These are phyloP conservation scores for Oreochromis aureus DNA, from an alignment of 2,113 vertebrate genomes.

Conservation along the genomic window DNA sequence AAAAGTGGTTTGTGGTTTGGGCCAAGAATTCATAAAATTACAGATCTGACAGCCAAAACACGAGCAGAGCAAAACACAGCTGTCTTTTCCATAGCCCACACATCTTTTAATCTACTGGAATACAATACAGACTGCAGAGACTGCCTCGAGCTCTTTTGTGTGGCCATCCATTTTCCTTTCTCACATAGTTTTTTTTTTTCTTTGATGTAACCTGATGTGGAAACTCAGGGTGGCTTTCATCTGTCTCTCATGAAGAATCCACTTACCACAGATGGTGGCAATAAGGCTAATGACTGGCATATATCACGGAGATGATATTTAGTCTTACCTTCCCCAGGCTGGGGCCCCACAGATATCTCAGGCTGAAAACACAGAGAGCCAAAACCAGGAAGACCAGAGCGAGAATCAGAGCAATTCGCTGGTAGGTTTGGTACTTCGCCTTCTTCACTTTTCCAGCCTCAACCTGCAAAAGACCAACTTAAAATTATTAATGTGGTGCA, in stretches of 20 bases:
- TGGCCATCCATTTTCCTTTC: slow-evolving; percentile 19
- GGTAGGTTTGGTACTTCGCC: slow-evolving; percentile 46
- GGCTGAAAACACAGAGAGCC: slow-evolving; percentile 62
- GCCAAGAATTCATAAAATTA: slow-evolving; percentile 39
- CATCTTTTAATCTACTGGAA: slow-evolving; percentile 39
- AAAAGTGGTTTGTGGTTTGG: slow-evolving; percentile 23
- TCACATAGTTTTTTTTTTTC: background rate
- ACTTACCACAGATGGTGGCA: slow-evolving; percentile 10
- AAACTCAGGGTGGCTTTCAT: slow-evolving; percentile 32
- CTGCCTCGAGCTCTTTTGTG: slow-evolving; percentile 28
- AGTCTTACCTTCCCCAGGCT: slow-evolving; percentile 67
- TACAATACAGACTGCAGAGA: slow-evolving; percentile 12
- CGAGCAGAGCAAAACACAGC: slow-evolving; percentile 22
- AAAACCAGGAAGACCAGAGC: slow-evolving; percentile 61
- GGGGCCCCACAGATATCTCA: slow-evolving; percentile 69
- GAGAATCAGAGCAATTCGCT: slow-evolving; percentile 58
- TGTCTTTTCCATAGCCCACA: slow-evolving; percentile 32
- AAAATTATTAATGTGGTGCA: background rate
- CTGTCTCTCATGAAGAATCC: slow-evolving; percentile 9
- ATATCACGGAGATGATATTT: background rate
- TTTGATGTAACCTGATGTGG: slow-evolving; percentile 38
- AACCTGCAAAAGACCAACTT: slow-evolving; percentile 45
- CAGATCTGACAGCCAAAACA: slow-evolving; percentile 47
- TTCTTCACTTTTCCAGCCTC: slow-evolving; percentile 66
- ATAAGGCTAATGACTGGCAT: background rate